Evolutionary conservation across 2,888 invertebrate genomes (phyloP).

Genomic region (Volucella inanis): DNA sequence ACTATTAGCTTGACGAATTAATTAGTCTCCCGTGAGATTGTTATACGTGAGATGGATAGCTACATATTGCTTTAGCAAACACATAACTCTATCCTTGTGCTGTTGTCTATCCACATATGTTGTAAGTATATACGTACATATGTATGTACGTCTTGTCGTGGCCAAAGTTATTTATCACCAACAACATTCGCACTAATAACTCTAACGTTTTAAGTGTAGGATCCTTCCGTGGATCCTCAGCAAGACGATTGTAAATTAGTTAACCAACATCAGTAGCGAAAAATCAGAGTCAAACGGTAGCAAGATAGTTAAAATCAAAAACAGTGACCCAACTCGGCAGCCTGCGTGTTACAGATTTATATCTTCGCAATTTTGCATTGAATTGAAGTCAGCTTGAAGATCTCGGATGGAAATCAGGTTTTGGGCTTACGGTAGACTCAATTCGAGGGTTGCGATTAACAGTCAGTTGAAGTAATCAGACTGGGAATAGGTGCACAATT

Average conservation of each 20-base stretch:
- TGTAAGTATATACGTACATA: not conserved
- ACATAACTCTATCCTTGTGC: constrained; percentile 61
- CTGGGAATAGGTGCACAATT: constrained; percentile 41
- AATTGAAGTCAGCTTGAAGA: constrained; percentile 42
- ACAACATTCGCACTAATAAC: constrained; percentile 73
- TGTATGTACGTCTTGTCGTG: constrained; percentile 11
- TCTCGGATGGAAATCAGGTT: constrained; percentile 65
- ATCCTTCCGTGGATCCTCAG: constrained; percentile 36
- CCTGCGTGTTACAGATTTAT: constrained; percentile 71
- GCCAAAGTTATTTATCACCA: constrained; percentile 69
- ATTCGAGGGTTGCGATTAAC: constrained; percentile 68
- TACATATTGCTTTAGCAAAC: constrained; percentile 67
- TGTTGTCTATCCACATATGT: not conserved
- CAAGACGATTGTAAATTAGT: constrained; percentile 73
- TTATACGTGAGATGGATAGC: constrained; percentile 55
- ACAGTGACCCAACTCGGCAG: constrained; percentile 54
- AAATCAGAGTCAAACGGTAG: not conserved
- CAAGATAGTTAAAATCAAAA: not conserved
- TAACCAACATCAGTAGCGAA: constrained; percentile 44
- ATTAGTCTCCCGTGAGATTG: constrained; percentile 59
- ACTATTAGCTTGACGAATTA: constrained; percentile 67
- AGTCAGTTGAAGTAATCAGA: constrained; percentile 63
- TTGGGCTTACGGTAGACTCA: constrained; percentile 63
- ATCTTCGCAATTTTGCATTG: constrained; percentile 51
- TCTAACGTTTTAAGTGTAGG: constrained; percentile 69